phyloP scores from a whole-genome alignment of 2,113 vertebrate species.

The Oplegnathus fasciatus region DNA sequence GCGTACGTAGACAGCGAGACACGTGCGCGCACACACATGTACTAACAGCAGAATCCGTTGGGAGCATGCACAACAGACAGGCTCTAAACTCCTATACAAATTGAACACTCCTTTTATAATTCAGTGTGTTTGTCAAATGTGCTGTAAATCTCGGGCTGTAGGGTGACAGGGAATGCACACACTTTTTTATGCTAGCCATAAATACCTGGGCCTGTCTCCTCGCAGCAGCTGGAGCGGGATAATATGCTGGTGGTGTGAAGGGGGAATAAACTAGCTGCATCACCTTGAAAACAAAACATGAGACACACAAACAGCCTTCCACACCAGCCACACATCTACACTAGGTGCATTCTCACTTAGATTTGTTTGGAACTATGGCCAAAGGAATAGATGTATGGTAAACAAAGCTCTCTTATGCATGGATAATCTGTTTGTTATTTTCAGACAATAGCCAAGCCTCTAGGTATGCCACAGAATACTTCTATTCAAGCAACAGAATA shows the following conservation, averaged over 20 bases:
- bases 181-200: slow-evolving; percentile 80
- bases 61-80: slow-evolving; percentile 75
- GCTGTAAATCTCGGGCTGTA: slow-evolving; percentile 74
- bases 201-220: slow-evolving; percentile 77
- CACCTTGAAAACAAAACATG: slow-evolving; percentile 70
- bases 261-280: slow-evolving; percentile 62
- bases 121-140: slow-evolving; percentile 74
- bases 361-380: slow-evolving; percentile 44
- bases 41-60: slow-evolving; percentile 64
- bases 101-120: slow-evolving; percentile 68
- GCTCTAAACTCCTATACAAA: slow-evolving; percentile 83
- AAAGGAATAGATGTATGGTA: slow-evolving; percentile 51
- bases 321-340: slow-evolving; percentile 34
- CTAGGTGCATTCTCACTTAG: slow-evolving; percentile 28
- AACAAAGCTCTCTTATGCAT: slow-evolving; percentile 58
- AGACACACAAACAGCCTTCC: slow-evolving; percentile 42
- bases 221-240: slow-evolving; percentile 70
- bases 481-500: slow-evolving; percentile 25
- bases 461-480: not conserved
- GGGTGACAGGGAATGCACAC: slow-evolving; percentile 75
- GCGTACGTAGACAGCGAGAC: slow-evolving; percentile 49
- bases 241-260: slow-evolving; percentile 70
- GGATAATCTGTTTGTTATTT: slow-evolving; percentile 67
- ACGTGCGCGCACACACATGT: slow-evolving; percentile 53
- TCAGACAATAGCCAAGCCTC: slow-evolving; percentile 45